Percentiles rank a stretch among this genome's conserved stretches.
Conservation (phyloP, 2,113 vertebrate species). For the Lanius ludovicianus region DNA sequence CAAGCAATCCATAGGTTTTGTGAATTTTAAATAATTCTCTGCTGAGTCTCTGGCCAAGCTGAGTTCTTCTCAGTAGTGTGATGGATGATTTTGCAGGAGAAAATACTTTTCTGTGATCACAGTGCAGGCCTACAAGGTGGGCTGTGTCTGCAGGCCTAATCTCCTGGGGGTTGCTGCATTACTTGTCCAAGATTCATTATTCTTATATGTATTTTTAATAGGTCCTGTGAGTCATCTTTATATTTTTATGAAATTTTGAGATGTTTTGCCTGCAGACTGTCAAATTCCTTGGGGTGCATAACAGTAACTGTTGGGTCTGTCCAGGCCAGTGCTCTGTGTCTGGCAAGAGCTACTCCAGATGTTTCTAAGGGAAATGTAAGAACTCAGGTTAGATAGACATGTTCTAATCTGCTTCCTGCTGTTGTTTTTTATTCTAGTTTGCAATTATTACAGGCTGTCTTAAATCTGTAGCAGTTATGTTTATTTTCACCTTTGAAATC, state of each 20-base stretch:
- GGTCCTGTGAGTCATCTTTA: fast-evolving
- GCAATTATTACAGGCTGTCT: background rate
- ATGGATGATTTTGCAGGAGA: background rate
- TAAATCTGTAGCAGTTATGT: background rate
- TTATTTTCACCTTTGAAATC: background rate
- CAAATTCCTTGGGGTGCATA: background rate
- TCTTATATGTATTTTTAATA: background rate
- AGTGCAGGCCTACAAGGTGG: background rate
- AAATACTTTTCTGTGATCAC: background rate
- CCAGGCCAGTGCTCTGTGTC: background rate
- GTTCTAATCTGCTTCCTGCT: background rate
- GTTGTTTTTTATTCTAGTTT: background rate
- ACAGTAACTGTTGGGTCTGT: background rate
- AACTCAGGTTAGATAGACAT: background rate
- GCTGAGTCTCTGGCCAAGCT: background rate
- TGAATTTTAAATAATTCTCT: background rate
- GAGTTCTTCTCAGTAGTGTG: background rate
- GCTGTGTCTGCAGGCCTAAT: background rate
- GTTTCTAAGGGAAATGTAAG: background rate
- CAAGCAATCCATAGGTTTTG: background rate
- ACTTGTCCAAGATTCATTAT: background rate
- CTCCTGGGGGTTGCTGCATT: background rate
- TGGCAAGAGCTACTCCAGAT: background rate
- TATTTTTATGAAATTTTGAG: background rate
- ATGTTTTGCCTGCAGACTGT: background rate